These are phyloP conservation scores for Autographa gamma DNA, from an alignment of 2,888 invertebrate species.

Conservation along the genomic window DNA sequence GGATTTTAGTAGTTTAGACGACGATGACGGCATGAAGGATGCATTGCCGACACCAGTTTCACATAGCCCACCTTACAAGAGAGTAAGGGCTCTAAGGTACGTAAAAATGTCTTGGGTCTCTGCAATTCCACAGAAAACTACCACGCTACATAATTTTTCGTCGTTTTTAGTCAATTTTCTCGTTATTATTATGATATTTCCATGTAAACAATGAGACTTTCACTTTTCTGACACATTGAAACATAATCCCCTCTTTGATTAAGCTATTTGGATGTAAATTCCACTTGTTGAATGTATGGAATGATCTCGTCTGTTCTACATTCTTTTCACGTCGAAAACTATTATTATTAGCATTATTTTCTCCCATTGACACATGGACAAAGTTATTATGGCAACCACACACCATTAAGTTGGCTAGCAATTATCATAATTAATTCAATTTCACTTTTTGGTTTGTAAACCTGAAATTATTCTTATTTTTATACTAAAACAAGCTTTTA, in stretches of 20 bases:
- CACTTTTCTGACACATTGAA: constrained; percentile 25
- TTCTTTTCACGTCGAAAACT: neutral
- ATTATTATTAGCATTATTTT: neutral
- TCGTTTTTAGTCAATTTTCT: neutral
- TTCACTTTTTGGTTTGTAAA: neutral
- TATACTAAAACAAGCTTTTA: neutral
- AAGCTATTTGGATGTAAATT: constrained; percentile 21
- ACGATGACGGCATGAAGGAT: constrained; percentile 81
- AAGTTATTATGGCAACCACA: neutral
- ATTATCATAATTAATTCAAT: constrained; percentile 1
- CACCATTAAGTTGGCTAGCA: neutral
- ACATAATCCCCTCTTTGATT: constrained; percentile 24
- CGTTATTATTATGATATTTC: constrained; percentile 7
- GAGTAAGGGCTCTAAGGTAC: constrained; percentile 89
- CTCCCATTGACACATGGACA: neutral
- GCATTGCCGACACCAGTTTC: constrained; percentile 75
- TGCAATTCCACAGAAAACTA: constrained; percentile 56
- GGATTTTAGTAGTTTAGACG: constrained; percentile 86
- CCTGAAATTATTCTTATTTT: neutral
- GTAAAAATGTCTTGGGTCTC: constrained; percentile 59
- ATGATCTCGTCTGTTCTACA: constrained; percentile 11
- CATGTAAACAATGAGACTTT: constrained; percentile 38
- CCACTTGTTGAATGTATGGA: neutral
- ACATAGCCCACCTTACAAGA: constrained; percentile 88
- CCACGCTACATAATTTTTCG: constrained; percentile 61